Percentiles rank a stretch among this genome's conserved stretches.
phyloP scores from a whole-genome alignment of 2,888 invertebrate genomes.

The Lepidochrysops patricia region DNA sequence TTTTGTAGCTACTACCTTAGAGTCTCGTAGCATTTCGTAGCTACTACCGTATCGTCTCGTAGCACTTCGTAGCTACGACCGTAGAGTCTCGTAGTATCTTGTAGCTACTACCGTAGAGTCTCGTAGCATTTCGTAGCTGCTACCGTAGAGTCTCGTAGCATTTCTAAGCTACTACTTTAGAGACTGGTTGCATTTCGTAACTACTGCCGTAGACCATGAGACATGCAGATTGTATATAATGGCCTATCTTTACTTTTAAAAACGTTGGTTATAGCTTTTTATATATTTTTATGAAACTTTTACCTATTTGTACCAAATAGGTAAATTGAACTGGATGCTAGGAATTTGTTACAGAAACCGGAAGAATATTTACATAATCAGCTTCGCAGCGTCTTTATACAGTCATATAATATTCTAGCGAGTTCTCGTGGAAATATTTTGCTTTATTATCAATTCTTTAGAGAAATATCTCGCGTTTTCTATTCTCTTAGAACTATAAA shows the following conservation, averaged over 20 bases:
- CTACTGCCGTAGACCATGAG: too few relatives aligned
- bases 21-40: neutral
- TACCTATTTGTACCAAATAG: neutral
- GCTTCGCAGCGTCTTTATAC: neutral
- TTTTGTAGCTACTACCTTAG: neutral
- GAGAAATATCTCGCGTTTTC: too few relatives aligned
- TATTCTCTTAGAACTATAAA: too few relatives aligned
- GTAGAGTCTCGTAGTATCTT: neutral
- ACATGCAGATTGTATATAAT: too few relatives aligned
- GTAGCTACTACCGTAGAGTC: neutral
- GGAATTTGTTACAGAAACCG: neutral
- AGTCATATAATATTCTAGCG: neutral
- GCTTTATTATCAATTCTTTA: neutral
- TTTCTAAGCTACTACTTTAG: too few relatives aligned
- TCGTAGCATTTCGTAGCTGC: neutral
- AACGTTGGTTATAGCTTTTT: too few relatives aligned
- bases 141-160: too few relatives aligned
- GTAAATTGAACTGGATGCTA: neutral
- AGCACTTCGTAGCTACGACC: neutral
- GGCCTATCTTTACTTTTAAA: too few relatives aligned
- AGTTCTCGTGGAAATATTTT: neutral
- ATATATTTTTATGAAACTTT: neutral
- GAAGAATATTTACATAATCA: constrained; percentile 1
- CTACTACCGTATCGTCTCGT: neutral
- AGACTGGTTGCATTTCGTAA: too few relatives aligned